These are phyloP conservation scores for Vanessa cardui DNA, from an alignment of 2,888 invertebrate species.

Conservation along the genomic window DNA sequence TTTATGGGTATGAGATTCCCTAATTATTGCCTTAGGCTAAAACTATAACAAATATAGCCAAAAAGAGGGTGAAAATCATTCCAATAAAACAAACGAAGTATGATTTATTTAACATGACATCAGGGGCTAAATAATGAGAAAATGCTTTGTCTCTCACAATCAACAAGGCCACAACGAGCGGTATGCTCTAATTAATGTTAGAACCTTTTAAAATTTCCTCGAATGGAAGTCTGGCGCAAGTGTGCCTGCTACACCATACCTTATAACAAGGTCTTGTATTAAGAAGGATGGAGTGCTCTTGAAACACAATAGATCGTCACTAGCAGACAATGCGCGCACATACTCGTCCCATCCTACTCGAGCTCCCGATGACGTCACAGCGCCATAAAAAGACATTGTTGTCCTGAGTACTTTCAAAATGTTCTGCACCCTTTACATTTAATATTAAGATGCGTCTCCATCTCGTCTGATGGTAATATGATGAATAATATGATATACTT, in stretches of 20 bases:
- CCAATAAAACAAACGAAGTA: neutral
- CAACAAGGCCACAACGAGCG: slow-evolving; percentile 15
- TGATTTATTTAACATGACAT: neutral
- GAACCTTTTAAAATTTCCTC: slow-evolving; percentile 21
- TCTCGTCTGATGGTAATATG: slow-evolving; percentile 13
- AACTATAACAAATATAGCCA: slow-evolving; percentile 1
- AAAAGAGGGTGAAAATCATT: slow-evolving; percentile 9
- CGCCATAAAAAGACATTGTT: slow-evolving; percentile 60
- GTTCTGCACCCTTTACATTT: slow-evolving; percentile 32
- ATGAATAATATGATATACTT: neutral
- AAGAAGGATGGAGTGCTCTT: slow-evolving; percentile 45
- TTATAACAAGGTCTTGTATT: slow-evolving; percentile 37
- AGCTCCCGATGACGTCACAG: slow-evolving; percentile 48
- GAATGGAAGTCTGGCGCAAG: slow-evolving; percentile 23
- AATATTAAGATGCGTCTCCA: slow-evolving; percentile 31
- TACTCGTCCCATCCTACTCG: slow-evolving; percentile 26
- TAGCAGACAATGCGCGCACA: slow-evolving; percentile 45
- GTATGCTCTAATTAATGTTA: slow-evolving; percentile 16
- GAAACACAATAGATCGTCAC: slow-evolving; percentile 61
- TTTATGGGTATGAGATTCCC: neutral
- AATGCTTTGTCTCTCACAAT: slow-evolving; percentile 19
- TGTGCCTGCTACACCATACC: slow-evolving; percentile 22
- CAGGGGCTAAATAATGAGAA: slow-evolving; percentile 23
- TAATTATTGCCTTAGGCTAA: slow-evolving; percentile 1
- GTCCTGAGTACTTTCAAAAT: slow-evolving; percentile 47